These are phyloP conservation scores for Equus przewalskii DNA, from an alignment of 2,113 vertebrate genomes.

Conservation along the genomic window DNA sequence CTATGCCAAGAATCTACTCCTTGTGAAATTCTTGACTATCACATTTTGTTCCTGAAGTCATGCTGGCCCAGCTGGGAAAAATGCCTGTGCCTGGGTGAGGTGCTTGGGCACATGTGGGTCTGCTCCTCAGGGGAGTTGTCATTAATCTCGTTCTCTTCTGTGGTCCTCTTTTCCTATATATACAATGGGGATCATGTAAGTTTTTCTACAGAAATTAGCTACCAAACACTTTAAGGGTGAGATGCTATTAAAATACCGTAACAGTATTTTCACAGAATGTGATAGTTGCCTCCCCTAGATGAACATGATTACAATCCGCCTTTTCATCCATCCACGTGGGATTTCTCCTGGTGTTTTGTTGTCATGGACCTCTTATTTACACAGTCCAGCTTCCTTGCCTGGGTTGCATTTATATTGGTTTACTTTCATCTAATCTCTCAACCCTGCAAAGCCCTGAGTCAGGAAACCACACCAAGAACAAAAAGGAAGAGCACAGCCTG, in stretches of 20 bases:
- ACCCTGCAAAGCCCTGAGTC: neutral
- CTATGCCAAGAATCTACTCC: accelerated
- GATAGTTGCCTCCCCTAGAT: too few species aligned
- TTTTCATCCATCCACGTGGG: accelerated
- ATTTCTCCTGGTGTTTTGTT: too few species aligned
- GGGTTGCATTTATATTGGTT: neutral
- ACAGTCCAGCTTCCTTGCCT: neutral
- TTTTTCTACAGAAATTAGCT: neutral
- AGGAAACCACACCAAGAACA: neutral
- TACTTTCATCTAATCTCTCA: neutral
- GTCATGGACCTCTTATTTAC: neutral
- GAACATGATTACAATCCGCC: accelerated
- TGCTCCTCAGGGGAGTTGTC: too few species aligned
- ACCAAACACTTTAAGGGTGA: too few species aligned
- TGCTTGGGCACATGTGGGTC: accelerated
- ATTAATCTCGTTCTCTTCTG: accelerated
- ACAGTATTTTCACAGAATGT: too few species aligned
- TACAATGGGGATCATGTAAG: accelerated
- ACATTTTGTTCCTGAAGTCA: accelerated
- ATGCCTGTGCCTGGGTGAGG: accelerated
- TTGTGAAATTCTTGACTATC: accelerated
- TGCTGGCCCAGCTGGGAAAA: accelerated
- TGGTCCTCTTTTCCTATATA: accelerated
- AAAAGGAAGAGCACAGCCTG: neutral
- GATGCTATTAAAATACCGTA: accelerated